Conservation (phyloP, 2,797 vertebrate genomes). For the Chanos chanos region DNA sequence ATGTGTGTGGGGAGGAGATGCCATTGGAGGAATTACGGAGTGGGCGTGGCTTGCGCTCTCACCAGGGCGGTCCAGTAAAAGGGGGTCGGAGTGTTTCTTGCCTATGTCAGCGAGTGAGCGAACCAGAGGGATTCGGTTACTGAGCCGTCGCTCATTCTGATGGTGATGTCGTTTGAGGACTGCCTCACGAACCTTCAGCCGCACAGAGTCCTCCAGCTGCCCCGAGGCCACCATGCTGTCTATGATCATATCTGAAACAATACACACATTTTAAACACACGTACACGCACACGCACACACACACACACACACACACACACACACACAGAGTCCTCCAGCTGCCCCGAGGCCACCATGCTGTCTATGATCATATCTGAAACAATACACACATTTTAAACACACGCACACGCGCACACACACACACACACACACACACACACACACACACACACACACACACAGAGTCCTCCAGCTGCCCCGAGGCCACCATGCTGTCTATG, state of each 20-base stretch:
- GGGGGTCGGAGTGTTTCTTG: conserved; percentile 96
- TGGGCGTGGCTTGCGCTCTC: conserved; percentile 71
- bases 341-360: too few species aligned
- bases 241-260: conserved; percentile 91
- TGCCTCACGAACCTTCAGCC: conserved; percentile 84
- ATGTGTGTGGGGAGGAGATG: conserved; percentile 65
- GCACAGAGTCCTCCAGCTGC: conserved; percentile 80
- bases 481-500: too few species aligned
- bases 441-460: too few species aligned
- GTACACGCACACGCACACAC: background rate
- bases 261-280: too few species aligned
- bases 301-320: too few species aligned
- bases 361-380: background rate
- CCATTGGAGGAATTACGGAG: too few species aligned
- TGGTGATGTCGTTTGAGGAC: conserved; percentile 91
- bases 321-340: too few species aligned
- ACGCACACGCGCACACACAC: background rate
- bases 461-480: too few species aligned
- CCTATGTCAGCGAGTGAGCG: conserved; percentile 96
- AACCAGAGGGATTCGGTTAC: conserved; percentile 89
- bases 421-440: too few species aligned
- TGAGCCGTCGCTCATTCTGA: conserved; percentile 93
- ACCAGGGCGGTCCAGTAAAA: conserved; percentile 92
- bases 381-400: background rate
- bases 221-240: conserved; percentile 90